These are phyloP conservation scores for Dolichopus griseipennis DNA, from an alignment of 2,888 invertebrate species.

Conservation along the genomic window DNA sequence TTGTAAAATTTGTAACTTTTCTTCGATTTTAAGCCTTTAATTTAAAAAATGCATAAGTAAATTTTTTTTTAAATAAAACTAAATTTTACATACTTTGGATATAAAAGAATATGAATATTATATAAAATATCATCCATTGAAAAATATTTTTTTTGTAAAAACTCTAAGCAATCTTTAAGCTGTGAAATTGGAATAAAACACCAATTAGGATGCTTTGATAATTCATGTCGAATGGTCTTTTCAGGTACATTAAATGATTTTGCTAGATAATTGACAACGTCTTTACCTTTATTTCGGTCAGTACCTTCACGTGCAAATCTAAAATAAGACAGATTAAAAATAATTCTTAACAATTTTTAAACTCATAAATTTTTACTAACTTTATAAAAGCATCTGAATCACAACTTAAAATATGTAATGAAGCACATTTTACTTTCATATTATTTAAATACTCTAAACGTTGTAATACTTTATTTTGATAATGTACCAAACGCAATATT, in stretches of 20 bases:
- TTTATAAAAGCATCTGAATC: conserved; percentile 39
- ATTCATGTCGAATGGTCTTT: conserved; percentile 32
- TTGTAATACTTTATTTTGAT: conserved; percentile 44
- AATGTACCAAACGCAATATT: conserved; percentile 47
- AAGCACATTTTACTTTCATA: conserved; percentile 45
- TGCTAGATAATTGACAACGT: conserved; percentile 42
- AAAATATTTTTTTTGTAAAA: conserved; percentile 47
- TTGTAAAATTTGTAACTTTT: conserved; percentile 32
- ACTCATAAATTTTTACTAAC: conserved; percentile 27
- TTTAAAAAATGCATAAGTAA: neutral
- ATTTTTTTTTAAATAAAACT: neutral
- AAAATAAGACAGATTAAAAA: conserved; percentile 9
- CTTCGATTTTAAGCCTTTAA: conserved; percentile 36
- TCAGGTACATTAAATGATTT: conserved; percentile 35
- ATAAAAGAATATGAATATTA: conserved; percentile 57
- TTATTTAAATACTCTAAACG: conserved; percentile 48
- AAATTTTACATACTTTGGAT: conserved; percentile 51
- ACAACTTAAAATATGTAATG: conserved; percentile 44
- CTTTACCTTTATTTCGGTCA: conserved; percentile 46
- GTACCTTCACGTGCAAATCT: conserved; percentile 51
- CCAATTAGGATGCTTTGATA: conserved; percentile 57
- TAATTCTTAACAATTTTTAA: neutral
- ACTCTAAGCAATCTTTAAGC: conserved; percentile 52
- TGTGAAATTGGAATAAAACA: conserved; percentile 51
- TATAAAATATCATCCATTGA: conserved; percentile 47